These are phyloP conservation scores for Trachythela sp. DNA, from an alignment of 64 coral and sea anemone genomes.

Conservation along the genomic window DNA sequence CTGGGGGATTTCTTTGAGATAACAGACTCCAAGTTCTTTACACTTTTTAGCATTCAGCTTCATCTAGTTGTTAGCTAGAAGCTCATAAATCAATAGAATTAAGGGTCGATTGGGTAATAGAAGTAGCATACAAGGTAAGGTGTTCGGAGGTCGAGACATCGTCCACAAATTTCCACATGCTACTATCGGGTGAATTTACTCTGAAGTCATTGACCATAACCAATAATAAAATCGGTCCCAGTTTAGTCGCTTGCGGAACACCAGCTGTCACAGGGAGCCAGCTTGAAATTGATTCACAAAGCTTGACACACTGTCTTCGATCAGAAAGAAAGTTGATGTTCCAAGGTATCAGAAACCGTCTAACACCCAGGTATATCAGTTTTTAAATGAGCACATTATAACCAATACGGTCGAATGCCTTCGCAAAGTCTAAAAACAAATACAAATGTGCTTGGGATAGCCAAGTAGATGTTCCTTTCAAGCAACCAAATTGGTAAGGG, in stretches of 20 bases:
- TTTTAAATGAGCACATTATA: neutral
- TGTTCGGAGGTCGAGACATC: neutral
- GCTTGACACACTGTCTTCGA: neutral
- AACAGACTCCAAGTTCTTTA: neutral
- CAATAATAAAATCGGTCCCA: neutral
- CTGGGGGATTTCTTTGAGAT: neutral
- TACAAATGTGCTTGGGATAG: neutral
- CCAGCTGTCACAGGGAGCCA: neutral
- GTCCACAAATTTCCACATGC: slow-evolving; percentile 6
- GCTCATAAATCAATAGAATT: neutral
- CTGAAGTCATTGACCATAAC: neutral
- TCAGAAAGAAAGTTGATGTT: neutral
- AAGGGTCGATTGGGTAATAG: neutral
- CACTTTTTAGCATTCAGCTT: neutral
- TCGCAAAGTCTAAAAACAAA: neutral
- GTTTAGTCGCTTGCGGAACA: neutral
- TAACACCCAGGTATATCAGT: neutral
- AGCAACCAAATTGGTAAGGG: slow-evolving; percentile 23
- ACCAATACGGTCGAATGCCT: neutral
- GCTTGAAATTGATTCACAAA: neutral
- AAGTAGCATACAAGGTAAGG: neutral
- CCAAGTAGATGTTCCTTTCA: slow-evolving; percentile 42
- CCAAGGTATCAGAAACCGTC: neutral
- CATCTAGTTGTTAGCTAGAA: neutral
- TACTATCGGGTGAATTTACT: neutral